phyloP scores from a whole-genome alignment of 1,140 invertebrate species.

The Saccostrea cuccullata region DNA sequence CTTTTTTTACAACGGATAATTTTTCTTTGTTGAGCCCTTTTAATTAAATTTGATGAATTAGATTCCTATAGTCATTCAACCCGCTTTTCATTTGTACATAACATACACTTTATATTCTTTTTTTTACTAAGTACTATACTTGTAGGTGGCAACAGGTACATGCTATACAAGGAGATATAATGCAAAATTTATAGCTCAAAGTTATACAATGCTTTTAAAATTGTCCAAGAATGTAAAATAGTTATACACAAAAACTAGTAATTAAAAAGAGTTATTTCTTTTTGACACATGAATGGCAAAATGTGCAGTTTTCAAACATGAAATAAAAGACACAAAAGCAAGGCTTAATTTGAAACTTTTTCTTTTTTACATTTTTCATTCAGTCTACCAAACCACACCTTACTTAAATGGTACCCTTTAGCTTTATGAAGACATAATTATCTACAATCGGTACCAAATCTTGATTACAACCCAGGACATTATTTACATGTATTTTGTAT shows the following conservation, averaged over 20 bases:
- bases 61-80: too few species aligned
- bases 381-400: conserved; percentile 15
- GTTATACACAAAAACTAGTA: background rate
- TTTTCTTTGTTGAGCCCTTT: too few species aligned
- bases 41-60: too few species aligned
- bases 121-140: too few species aligned
- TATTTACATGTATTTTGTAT: background rate
- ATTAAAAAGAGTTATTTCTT: background rate
- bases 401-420: background rate
- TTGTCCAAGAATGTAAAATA: background rate
- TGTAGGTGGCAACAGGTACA: too few species aligned
- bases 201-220: too few species aligned
- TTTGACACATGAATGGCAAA: background rate
- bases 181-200: too few species aligned
- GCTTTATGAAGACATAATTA: background rate
- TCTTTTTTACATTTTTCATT: background rate
- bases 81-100: too few species aligned
- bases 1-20: too few species aligned
- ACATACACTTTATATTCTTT: too few species aligned
- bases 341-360: background rate
- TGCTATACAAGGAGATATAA: too few species aligned
- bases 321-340: background rate
- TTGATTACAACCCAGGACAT: background rate
- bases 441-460: background rate
- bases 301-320: background rate